These are phyloP conservation scores for Tiliacea aurago DNA, from an alignment of 2,888 invertebrate genomes.

Conservation along the genomic window DNA sequence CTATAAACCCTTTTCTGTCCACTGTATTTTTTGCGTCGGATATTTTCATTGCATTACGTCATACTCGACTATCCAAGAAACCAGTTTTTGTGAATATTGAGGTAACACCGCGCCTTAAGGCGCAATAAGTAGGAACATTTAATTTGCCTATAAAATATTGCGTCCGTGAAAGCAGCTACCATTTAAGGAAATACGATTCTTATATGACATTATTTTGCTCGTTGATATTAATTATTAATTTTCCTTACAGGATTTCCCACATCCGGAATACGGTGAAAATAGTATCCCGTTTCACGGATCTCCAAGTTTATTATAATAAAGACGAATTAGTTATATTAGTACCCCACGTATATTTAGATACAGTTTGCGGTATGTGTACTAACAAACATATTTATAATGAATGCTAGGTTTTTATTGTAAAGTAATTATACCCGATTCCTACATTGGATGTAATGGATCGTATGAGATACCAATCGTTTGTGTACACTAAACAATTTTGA, in stretches of 20 bases:
- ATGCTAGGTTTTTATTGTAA: conserved; percentile 27
- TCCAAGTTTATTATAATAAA: conserved; percentile 72
- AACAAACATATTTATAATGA: conserved; percentile 29
- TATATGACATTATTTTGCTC: neutral
- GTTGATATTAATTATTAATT: neutral
- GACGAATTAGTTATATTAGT: conserved; percentile 73
- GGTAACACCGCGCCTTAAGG: no score
- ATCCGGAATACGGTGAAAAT: conserved; percentile 72
- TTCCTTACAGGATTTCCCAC: conserved; percentile 70
- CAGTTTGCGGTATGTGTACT: conserved; percentile 76
- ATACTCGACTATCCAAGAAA: no score
- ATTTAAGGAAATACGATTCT: neutral
- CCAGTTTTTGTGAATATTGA: no score
- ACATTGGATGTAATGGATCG: neutral
- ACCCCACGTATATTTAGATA: conserved; percentile 74
- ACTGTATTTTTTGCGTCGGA: no score
- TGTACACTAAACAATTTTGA: accelerated
- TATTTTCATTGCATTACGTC: no score
- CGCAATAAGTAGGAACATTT: neutral
- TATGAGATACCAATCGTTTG: no score
- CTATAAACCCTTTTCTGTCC: no score
- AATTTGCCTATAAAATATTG: neutral
- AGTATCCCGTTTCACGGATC: conserved; percentile 69
- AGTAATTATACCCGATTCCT: neutral
- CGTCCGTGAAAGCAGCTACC: neutral